These are phyloP conservation scores for Macquaria ambigua DNA, from an alignment of 2,113 vertebrate species.

Conservation along the genomic window DNA sequence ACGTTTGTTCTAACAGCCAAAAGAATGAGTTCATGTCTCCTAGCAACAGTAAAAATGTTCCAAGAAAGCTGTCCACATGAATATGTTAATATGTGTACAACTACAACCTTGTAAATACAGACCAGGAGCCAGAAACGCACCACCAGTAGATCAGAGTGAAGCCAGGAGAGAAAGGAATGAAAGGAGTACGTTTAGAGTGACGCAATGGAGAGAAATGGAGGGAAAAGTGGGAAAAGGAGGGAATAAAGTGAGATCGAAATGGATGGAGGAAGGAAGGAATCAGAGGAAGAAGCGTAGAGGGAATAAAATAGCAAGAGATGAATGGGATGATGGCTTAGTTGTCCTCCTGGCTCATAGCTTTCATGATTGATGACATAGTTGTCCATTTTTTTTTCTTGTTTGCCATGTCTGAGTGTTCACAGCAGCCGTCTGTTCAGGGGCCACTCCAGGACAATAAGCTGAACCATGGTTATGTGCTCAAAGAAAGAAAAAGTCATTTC, in stretches of 20 bases:
- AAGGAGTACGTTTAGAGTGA: neutral
- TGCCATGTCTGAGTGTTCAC: constrained; percentile 9
- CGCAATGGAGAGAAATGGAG: neutral
- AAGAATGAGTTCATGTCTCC: neutral
- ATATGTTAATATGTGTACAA: neutral
- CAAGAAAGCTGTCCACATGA: neutral
- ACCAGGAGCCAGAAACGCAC: neutral
- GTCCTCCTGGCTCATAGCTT: constrained; percentile 22
- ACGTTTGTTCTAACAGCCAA: neutral
- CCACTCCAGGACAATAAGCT: neutral
- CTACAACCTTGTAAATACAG: neutral
- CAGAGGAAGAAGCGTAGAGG: neutral
- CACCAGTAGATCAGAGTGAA: neutral
- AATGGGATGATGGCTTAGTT: constrained; percentile 16
- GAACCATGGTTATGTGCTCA: neutral
- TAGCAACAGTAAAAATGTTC: neutral
- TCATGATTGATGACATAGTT: constrained; percentile 27
- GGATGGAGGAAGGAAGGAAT: neutral
- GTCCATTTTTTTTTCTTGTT: constrained; percentile 2
- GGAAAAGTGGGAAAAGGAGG: neutral
- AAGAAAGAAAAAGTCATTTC: neutral
- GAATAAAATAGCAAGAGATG: constrained; percentile 3
- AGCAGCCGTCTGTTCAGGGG: constrained; percentile 13
- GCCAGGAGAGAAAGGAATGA: neutral
- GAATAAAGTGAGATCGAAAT: neutral